A percentile compares a stretch with the other conserved stretches of the same genome.
Evolutionary conservation across 1,140 invertebrate species (phyloP).

Genomic region (Drosophila insularis): DNA sequence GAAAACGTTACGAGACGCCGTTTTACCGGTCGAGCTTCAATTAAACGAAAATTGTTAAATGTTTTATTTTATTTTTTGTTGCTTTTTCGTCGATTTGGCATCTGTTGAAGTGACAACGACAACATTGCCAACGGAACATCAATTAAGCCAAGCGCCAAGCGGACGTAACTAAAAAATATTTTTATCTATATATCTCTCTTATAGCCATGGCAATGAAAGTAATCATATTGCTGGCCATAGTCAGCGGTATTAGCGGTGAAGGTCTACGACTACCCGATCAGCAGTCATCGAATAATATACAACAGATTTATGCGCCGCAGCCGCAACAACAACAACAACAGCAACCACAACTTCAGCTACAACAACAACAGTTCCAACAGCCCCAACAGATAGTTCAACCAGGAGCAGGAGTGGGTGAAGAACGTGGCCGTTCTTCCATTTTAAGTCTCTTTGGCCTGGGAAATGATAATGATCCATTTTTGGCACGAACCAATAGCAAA

Average conservation of each 20-base stretch:
- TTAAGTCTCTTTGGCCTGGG: constrained; percentile 89
- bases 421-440: constrained; percentile 83
- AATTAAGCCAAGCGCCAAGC: constrained; percentile 11
- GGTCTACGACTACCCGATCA: constrained; percentile 85
- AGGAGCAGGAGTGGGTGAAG: constrained; percentile 54
- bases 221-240: constrained; percentile 50
- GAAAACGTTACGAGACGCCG: constrained; percentile 50
- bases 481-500: constrained; percentile 87
- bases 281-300: constrained; percentile 79
- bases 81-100: constrained; percentile 4
- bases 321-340: constrained; percentile 67
- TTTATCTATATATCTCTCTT: constrained; percentile 27
- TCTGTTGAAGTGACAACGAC: constrained; percentile 4
- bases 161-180: constrained; percentile 43
- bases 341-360: constrained; percentile 64
- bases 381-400: constrained; percentile 38
- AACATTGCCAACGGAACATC: constrained; percentile 19
- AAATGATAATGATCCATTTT: constrained; percentile 88
- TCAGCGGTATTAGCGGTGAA: constrained; percentile 73
- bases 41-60: constrained; percentile 35
- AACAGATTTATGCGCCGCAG: constrained; percentile 72
- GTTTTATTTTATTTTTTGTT: constrained; percentile 20
- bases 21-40: constrained; percentile 43
- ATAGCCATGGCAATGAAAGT: constrained; percentile 66
- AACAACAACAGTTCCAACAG: constrained; percentile 42